Conservation (phyloP, 2,888 invertebrate species). For the Pandemis heparana region DNA sequence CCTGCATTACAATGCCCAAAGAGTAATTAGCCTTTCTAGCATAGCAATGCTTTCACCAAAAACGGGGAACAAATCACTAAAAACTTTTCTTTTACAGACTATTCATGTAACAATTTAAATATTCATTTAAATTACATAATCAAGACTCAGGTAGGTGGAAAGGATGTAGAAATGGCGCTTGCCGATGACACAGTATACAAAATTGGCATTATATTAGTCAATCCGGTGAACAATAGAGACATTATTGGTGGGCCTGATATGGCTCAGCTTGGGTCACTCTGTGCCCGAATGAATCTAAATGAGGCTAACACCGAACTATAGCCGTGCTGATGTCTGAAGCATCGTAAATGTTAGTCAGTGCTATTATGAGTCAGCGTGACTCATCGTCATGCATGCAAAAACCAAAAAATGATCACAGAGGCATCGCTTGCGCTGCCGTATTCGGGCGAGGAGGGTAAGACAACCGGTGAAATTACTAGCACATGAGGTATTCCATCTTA, state of each 20-base stretch:
- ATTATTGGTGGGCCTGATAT: constrained; percentile 78
- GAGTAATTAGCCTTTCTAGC: constrained; percentile 68
- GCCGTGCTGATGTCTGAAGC: constrained; percentile 51
- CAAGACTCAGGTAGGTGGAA: background rate
- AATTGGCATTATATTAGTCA: constrained; percentile 67
- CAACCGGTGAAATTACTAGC: too few relatives aligned
- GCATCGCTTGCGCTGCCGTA: background rate
- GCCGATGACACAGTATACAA: constrained; percentile 38
- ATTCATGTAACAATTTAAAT: constrained; percentile 6
- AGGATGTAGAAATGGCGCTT: constrained; percentile 14
- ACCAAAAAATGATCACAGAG: constrained; percentile 55
- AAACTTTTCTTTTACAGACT: constrained; percentile 7
- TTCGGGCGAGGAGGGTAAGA: too few relatives aligned
- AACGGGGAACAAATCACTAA: constrained; percentile 49
- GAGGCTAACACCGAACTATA: constrained; percentile 55
- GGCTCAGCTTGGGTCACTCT: constrained; percentile 72
- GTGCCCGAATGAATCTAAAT: constrained; percentile 74
- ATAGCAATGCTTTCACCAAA: constrained; percentile 65
- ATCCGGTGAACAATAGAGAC: constrained; percentile 79
- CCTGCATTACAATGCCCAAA: constrained; percentile 61
- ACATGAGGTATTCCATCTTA: too few relatives aligned
- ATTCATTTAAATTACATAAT: constrained; percentile 23
- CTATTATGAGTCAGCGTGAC: constrained; percentile 64
- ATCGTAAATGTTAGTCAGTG: constrained; percentile 63
- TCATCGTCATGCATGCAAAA: constrained; percentile 61